phyloP scores from a whole-genome alignment of 2,113 vertebrate species.

The Riparia riparia region DNA sequence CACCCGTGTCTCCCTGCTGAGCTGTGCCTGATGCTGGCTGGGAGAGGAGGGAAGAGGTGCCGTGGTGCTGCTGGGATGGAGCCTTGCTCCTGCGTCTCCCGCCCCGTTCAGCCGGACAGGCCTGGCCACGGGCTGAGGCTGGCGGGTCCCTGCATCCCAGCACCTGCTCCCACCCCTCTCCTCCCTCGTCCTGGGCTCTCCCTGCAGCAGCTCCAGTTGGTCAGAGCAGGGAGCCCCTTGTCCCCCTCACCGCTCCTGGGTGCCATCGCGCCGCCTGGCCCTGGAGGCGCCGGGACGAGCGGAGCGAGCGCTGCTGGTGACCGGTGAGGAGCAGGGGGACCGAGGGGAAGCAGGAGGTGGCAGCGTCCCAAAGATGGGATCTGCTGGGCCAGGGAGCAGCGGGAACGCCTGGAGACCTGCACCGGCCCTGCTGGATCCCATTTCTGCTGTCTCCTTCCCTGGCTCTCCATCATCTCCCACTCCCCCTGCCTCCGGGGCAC shows the following conservation, averaged over 20 bases:
- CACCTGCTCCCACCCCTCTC: rapidly evolving
- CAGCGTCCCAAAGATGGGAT: background rate
- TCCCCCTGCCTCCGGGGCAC: background rate
- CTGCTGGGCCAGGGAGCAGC: background rate
- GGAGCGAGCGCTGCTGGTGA: rapidly evolving
- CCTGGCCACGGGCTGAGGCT: background rate
- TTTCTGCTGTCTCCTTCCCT: background rate
- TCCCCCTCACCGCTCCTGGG: background rate
- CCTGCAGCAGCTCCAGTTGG: background rate
- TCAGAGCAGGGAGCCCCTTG: rapidly evolving
- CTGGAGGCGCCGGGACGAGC: rapidly evolving
- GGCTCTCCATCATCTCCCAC: background rate
- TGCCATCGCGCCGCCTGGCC: background rate
- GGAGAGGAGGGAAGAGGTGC: background rate
- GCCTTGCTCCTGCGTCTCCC: background rate
- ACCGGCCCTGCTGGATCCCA: background rate
- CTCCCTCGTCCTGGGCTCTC: background rate
- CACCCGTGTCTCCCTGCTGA: background rate
- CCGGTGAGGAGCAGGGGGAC: rapidly evolving
- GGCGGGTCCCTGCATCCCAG: background rate
- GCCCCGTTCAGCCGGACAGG: background rate
- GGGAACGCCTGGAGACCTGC: background rate
- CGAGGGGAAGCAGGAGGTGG: background rate
- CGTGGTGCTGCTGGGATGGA: rapidly evolving
- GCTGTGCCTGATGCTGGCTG: background rate